These are phyloP conservation scores for Cichlasoma orientale DNA, from an alignment of 2,797 vertebrate genomes.

Conservation along the genomic window DNA sequence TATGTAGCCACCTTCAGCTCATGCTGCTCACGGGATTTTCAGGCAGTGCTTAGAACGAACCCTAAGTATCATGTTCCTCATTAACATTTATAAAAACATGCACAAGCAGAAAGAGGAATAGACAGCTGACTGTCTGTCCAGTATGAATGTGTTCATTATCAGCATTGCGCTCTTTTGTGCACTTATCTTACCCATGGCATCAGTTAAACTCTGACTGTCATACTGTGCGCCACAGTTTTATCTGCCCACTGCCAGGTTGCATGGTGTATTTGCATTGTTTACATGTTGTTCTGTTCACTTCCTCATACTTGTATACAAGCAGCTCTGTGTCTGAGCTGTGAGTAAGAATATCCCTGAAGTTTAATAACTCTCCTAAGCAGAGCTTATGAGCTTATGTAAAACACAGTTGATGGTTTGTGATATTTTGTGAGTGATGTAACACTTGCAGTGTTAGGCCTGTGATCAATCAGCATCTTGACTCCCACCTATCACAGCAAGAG, in stretches of 20 bases:
- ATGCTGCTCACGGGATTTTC: not conserved
- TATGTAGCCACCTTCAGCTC: not conserved
- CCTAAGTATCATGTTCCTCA: slow-evolving; percentile 1
- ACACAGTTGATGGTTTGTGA: slow-evolving; percentile 32
- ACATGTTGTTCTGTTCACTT: slow-evolving; percentile 17
- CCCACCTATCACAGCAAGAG: slow-evolving; percentile 13
- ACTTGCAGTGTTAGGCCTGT: slow-evolving; percentile 34
- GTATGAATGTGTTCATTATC: slow-evolving; percentile 31
- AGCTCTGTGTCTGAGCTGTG: not conserved
- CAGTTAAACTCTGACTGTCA: slow-evolving; percentile 10
- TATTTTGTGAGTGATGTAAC: slow-evolving; percentile 50
- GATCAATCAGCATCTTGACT: slow-evolving; percentile 50
- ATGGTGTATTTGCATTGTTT: not conserved
- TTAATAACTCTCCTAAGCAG: slow-evolving; percentile 18
- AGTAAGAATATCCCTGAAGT: slow-evolving; percentile 15
- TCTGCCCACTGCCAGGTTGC: not conserved
- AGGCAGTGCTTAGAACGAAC: slow-evolving; percentile 1
- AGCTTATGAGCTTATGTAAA: slow-evolving; percentile 27
- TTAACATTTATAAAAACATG: not conserved
- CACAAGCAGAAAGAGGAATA: not conserved
- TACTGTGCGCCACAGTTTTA: slow-evolving; percentile 8
- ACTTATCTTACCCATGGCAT: slow-evolving; percentile 31
- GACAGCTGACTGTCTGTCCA: not conserved
- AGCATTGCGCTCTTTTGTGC: slow-evolving; percentile 15
- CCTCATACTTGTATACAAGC: not conserved